Percentiles rank a stretch among this genome's conserved stretches.
phyloP scores from a whole-genome alignment of 2,888 invertebrate species.

The Dryobota labecula region DNA sequence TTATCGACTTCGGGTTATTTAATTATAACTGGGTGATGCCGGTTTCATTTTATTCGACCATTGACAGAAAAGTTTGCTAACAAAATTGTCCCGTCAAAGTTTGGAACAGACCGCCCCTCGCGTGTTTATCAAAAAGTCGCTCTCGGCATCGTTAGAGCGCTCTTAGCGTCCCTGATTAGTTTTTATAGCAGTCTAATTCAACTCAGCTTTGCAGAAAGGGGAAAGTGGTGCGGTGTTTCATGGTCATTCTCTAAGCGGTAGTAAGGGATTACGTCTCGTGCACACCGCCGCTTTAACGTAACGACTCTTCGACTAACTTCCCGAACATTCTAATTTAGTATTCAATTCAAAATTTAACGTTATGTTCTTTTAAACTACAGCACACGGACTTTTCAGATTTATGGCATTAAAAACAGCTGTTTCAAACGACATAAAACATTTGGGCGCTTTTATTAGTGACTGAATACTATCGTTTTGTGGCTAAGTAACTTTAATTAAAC shows the following conservation, averaged over 20 bases:
- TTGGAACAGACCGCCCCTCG: slow-evolving; percentile 69
- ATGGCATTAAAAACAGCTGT: slow-evolving; percentile 31
- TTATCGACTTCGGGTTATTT: slow-evolving; percentile 69
- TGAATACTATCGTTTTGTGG: slow-evolving; percentile 14
- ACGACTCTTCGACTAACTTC: slow-evolving; percentile 60
- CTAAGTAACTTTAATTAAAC: slow-evolving; percentile 14
- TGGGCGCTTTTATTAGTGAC: slow-evolving; percentile 8
- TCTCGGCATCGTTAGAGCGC: slow-evolving; percentile 76
- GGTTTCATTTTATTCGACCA: slow-evolving; percentile 76
- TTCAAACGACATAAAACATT: slow-evolving; percentile 3
- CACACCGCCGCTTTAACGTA: slow-evolving; percentile 56
- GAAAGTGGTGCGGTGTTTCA: slow-evolving; percentile 66
- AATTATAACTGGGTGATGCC: slow-evolving; percentile 72
- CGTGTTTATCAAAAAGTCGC: slow-evolving; percentile 82
- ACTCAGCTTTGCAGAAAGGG: slow-evolving; percentile 69
- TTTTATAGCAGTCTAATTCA: slow-evolving; percentile 78
- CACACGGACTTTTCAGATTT: slow-evolving; percentile 22
- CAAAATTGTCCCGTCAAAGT: slow-evolving; percentile 76
- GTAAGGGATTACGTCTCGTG: slow-evolving; percentile 60
- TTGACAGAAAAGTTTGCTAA: slow-evolving; percentile 77
- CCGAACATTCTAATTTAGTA: slow-evolving; percentile 53
- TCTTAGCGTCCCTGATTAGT: slow-evolving; percentile 82
- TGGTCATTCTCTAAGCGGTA: slow-evolving; percentile 57
- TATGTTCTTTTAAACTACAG: slow-evolving; percentile 45
- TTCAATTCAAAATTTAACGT: slow-evolving; percentile 58